Evolutionary conservation across 1,140 invertebrate species (phyloP).

Genomic region (Leptopilina boulardi): DNA sequence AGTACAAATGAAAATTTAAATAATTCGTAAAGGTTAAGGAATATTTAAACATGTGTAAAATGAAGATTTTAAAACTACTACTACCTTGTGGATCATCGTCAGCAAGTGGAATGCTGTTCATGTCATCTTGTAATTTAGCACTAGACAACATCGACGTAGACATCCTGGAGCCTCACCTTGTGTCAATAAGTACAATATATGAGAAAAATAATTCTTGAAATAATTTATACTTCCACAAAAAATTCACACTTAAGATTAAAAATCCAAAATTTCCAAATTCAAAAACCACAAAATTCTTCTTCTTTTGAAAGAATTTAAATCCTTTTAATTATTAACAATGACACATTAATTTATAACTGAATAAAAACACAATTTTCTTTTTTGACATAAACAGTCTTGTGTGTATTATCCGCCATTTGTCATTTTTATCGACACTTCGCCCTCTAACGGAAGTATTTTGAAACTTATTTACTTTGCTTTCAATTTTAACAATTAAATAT

Average conservation of each 20-base stretch:
- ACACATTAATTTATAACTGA: conserved; percentile 10
- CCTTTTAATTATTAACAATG: not conserved
- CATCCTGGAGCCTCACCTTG: conserved; percentile 55
- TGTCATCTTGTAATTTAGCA: conserved; percentile 85
- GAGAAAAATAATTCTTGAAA: not conserved
- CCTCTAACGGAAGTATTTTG: not conserved
- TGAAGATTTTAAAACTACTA: not conserved
- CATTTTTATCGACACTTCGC: not conserved
- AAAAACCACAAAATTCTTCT: not conserved
- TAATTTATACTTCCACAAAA: not conserved
- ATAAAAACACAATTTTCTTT: not conserved
- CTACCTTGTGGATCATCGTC: conserved; percentile 93
- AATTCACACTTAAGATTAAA: not conserved
- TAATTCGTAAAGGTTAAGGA: not conserved
- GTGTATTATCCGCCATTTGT: conserved; percentile 2
- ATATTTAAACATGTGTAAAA: conserved; percentile 18
- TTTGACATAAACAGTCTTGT: conserved; percentile 11
- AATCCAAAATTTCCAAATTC: not conserved
- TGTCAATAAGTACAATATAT: not conserved
- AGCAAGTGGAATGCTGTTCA: conserved; percentile 89
- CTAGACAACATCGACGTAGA: conserved; percentile 73
- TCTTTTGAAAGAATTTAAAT: not conserved
- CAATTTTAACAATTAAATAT: not conserved
- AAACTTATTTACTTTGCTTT: not conserved
- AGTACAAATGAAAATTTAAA: conserved; percentile 15